phyloP scores from a whole-genome alignment of 2,113 vertebrate species.

The Carettochelys insculpta region DNA sequence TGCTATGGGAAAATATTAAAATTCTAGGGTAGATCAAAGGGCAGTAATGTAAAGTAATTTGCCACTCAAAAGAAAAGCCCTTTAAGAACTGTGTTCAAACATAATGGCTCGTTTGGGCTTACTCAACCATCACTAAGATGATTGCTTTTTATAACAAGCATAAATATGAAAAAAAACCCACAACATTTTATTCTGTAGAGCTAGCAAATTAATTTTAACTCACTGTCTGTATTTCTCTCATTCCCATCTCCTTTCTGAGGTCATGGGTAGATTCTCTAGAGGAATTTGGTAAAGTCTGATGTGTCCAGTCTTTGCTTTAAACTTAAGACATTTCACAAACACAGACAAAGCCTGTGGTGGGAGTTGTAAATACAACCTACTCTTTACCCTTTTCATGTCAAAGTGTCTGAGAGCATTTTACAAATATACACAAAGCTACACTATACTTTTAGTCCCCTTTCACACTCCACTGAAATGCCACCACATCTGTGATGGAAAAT shows the following conservation, averaged over 20 bases:
- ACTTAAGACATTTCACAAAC: neutral
- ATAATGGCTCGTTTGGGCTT: conserved; percentile 56
- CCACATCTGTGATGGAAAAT: neutral
- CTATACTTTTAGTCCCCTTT: neutral
- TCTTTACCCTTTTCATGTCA: conserved; percentile 11
- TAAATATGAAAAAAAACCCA: conserved; percentile 60
- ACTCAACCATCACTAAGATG: conserved; percentile 46
- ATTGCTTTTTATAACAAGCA: conserved; percentile 64
- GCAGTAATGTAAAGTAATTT: conserved; percentile 54
- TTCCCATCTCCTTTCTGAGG: neutral
- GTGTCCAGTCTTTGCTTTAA: neutral
- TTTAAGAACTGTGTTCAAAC: conserved; percentile 55
- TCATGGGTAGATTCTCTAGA: conserved; percentile 19
- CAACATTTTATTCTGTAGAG: conserved; percentile 32
- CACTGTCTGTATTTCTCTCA: neutral
- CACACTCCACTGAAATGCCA: neutral
- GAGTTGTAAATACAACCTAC: neutral
- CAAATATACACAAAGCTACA: neutral
- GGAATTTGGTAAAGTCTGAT: conserved; percentile 7
- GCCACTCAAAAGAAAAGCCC: conserved; percentile 43
- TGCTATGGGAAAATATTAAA: conserved; percentile 34
- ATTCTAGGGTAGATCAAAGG: conserved; percentile 39
- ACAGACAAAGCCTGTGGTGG: neutral
- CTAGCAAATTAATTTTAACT: conserved; percentile 27
- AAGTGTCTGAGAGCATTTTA: neutral